Evolutionary conservation across 2,888 invertebrate species (phyloP).

Genomic region (Apodemia duryi): DNA sequence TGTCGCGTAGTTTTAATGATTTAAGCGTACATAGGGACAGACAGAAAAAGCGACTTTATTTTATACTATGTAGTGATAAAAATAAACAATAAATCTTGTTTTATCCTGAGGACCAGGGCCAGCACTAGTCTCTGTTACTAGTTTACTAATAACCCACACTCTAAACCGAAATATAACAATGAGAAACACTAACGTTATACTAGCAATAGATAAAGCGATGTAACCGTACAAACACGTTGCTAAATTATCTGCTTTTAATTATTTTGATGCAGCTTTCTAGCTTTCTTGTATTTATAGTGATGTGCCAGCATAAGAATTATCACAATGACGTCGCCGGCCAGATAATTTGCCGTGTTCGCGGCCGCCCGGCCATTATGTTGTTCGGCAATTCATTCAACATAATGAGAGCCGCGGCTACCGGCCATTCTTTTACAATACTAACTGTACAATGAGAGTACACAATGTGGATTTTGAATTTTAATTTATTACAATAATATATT

Average conservation of each 20-base stretch:
- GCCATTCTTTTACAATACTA: conserved; percentile 39
- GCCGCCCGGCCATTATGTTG: conserved; percentile 54
- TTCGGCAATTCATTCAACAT: conserved; percentile 69
- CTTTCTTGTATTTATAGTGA: conserved; percentile 26
- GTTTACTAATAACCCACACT: too few relatives aligned
- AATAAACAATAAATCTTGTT: too few relatives aligned
- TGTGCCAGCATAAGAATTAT: conserved; percentile 46
- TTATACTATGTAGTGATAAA: too few relatives aligned
- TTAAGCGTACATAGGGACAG: too few relatives aligned
- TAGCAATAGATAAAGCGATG: background rate
- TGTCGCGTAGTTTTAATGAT: too few relatives aligned
- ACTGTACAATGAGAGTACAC: conserved; percentile 28
- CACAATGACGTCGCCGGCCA: conserved; percentile 67
- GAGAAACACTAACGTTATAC: too few relatives aligned
- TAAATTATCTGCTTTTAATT: background rate
- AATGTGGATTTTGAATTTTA: conserved; percentile 24
- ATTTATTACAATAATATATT: conserved; percentile 18
- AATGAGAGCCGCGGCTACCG: conserved; percentile 63
- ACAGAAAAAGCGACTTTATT: too few relatives aligned
- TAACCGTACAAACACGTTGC: background rate
- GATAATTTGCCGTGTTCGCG: conserved; percentile 68
- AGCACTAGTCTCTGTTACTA: too few relatives aligned
- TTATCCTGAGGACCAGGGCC: too few relatives aligned
- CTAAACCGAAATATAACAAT: too few relatives aligned
- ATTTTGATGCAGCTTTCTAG: conserved; percentile 3